Evolutionary conservation across 2,113 vertebrate genomes (phyloP).

Genomic region (Pseudorasbora parva): DNA sequence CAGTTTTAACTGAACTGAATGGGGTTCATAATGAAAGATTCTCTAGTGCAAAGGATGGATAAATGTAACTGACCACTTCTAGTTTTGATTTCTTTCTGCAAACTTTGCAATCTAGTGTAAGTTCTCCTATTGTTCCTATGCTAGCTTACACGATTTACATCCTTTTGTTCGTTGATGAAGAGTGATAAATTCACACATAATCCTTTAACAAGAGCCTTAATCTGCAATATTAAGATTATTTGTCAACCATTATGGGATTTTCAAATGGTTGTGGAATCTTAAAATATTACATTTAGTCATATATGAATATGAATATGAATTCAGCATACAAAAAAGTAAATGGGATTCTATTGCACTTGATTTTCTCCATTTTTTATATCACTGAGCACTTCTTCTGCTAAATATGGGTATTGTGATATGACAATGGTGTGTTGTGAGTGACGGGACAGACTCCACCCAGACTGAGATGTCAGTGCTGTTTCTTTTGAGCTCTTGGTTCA

Average conservation of each 20-base stretch:
- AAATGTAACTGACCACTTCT: constrained; percentile 31
- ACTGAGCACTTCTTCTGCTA: not conserved
- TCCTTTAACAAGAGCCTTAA: not conserved
- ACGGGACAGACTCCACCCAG: constrained; percentile 38
- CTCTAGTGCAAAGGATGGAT: not conserved
- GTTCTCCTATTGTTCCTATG: constrained; percentile 23
- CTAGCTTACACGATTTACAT: not conserved
- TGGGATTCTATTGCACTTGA: not conserved
- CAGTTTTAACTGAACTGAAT: not conserved
- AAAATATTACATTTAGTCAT: not conserved
- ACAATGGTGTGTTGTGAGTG: constrained; percentile 21
- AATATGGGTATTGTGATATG: not conserved
- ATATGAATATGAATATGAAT: not conserved
- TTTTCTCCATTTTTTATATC: not conserved
- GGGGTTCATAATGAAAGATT: not conserved
- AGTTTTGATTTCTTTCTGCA: constrained; percentile 24
- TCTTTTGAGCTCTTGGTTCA: constrained; percentile 38
- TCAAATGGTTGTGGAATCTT: not conserved
- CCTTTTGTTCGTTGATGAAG: not conserved
- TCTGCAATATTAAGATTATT: not conserved
- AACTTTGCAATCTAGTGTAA: constrained; percentile 1
- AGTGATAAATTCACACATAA: not conserved
- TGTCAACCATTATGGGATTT: not conserved
- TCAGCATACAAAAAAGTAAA: not conserved
- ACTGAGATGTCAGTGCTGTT: constrained; percentile 16